Evolutionary conservation across 1,140 invertebrate species (phyloP), one percentile per base, ranked within the genome.

Genomic region (Phortica variegata): DNA sequence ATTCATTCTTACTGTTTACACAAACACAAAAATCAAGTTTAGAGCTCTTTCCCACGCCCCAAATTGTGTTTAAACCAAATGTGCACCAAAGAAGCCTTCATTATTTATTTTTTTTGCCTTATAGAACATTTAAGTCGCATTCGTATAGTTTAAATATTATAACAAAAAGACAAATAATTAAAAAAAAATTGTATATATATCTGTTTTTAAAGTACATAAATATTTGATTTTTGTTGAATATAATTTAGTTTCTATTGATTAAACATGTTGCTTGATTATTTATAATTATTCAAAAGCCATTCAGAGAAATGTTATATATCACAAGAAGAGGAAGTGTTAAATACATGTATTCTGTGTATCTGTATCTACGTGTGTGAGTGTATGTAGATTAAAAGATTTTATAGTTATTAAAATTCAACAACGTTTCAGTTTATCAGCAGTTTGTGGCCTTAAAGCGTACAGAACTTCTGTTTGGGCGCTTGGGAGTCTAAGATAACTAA

Each of bases 271-370:
- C 56, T 42, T 48, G 40, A 54, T 58, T 45, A 46, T 40, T 47
- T 55, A 58, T 38, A 62, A 34, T 34, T 56, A 51, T 60, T 55
- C 60, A 63, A 68, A 68, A 68, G 63, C 63, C 68, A 69, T 68
- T 60, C 68, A 68, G 57, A 68, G 68, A 68, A 68, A 65, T 58
- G 56, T 65, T 68, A 69, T 66, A 66, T 68, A 65, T 69, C 63
- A 68, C 63, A 69, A 65, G 63, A 51, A 56, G 62, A 68, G 63
- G 65, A 68, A 66, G 65, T 68, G 65, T 68, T 53, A 62, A 62
- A 66, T 66, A n/a, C n/a, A 63, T 68, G 63, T 69, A 60, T 52
- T 53, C 23, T 32, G 40, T 52, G 6, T 43, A 34, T 34, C 3
- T 52, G 46, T 41, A 20, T 43, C 18, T 37, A 39, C 34, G 41